Evolutionary conservation across 2,797 vertebrate genomes (phyloP), one percentile per base, ranked within the genome.

Genomic region (Phrynocephalus forsythii): DNA sequence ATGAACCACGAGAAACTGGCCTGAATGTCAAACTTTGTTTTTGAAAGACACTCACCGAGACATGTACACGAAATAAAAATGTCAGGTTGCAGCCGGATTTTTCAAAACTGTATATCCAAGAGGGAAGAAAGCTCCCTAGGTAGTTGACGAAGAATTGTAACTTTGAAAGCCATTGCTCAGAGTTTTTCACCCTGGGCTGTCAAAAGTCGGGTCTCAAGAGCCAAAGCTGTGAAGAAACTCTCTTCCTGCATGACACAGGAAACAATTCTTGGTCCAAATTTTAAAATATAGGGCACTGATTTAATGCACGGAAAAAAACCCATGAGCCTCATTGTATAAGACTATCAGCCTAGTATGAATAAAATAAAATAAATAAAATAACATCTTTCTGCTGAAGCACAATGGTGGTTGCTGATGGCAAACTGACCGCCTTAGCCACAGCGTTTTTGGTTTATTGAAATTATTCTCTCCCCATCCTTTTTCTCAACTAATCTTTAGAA

Each of bases 61-160:
- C 72, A 80, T 72, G 38, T 26, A 33, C 38, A 84, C 52, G 38
- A 2, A 67, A 11, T n/a, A 26, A 26, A 73, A 24, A 56, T 76
- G 56, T 84, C 69, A 79, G 22, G n/a, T 56, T 80, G 52, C 69
- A 73, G 84, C 56, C 80, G 60, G 71, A 81, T 68, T 88, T 85
- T 85, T 81, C n/a, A 75, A 38, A 9, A 18, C 5, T 38, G 50
- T 78, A 50, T 56, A 13, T 63, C 72, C 79, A 7, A 16, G 48
- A 52, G 33, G 33, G 30, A 60, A 68, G 38, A 44, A 5, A 72
- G 30, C 48, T 60, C 60, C 79, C 24, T 18, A 24, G 78, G 71
- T 85, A n/a, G 82, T 73, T 73, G 11, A 6, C 81, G 83, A 85
- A 85, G 44, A 85, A 84, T 50, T 84, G 22, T 69, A 79, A 48